phyloP scores from a whole-genome alignment of 2,888 invertebrate genomes.

The Cheilosia soror region DNA sequence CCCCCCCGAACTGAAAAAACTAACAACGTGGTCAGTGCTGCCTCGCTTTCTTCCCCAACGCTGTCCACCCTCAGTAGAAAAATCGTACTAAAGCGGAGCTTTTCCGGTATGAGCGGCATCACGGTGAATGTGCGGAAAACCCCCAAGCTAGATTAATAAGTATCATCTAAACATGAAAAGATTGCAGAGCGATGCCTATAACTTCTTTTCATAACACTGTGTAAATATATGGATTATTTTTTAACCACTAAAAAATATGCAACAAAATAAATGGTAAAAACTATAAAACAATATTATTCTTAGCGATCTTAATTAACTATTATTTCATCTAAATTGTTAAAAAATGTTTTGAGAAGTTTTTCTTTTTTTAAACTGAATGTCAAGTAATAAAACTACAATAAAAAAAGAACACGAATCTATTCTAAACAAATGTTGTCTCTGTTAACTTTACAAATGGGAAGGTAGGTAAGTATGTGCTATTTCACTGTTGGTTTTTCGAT shows the following conservation, averaged over 20 bases:
- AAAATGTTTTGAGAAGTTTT: constrained; percentile 38
- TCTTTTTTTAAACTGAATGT: constrained; percentile 40
- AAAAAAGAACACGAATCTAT: background rate
- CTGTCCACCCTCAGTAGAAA: constrained; percentile 78
- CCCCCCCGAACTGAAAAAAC: constrained; percentile 50
- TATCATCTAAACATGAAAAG: constrained; percentile 26
- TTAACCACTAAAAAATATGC: constrained; percentile 27
- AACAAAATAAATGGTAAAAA: constrained; percentile 15
- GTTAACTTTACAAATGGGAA: no score
- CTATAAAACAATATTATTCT: constrained; percentile 8
- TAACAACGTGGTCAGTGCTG: constrained; percentile 59
- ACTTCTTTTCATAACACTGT: constrained; percentile 45
- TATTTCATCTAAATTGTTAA: constrained; percentile 35
- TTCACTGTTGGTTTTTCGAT: no score
- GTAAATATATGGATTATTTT: constrained; percentile 65
- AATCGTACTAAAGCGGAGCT: constrained; percentile 80
- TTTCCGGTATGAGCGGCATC: constrained; percentile 46
- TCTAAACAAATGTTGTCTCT: background rate
- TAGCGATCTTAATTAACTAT: constrained; percentile 16
- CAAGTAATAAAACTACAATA: constrained; percentile 34
- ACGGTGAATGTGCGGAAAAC: constrained; percentile 68
- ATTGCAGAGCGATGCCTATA: constrained; percentile 60
- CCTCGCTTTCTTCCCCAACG: constrained; percentile 70
- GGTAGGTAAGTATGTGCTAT: no score
- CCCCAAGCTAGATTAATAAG: constrained; percentile 66